Conservation (phyloP, 1,140 invertebrate species). For the Spodoptera litura region DNA sequence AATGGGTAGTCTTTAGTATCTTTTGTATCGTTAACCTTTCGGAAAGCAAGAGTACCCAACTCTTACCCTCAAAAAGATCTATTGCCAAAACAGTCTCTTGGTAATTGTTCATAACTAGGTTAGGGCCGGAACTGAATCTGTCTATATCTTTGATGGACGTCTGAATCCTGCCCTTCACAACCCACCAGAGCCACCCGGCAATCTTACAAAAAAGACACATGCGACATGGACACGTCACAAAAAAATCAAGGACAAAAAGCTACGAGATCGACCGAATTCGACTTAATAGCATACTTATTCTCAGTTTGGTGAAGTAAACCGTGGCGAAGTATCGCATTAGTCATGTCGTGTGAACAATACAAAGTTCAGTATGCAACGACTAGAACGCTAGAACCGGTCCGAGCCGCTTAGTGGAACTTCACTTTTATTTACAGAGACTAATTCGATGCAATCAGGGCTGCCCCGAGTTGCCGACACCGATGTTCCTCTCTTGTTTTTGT, state of each 20-base stretch:
- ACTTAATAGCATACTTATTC: not conserved
- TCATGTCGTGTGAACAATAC: slow-evolving; percentile 38
- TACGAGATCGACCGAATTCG: slow-evolving; percentile 7
- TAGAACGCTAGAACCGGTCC: slow-evolving; percentile 36
- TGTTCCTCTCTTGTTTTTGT: not conserved
- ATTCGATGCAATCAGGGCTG: slow-evolving; percentile 46
- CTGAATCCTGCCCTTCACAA: no score
- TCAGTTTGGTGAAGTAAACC: not conserved
- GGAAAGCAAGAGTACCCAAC: no score
- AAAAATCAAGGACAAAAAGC: not conserved
- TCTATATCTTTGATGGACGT: no score
- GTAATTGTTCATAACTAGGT: no score
- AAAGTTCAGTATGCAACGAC: slow-evolving; percentile 33
- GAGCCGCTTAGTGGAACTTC: slow-evolving; percentile 40
- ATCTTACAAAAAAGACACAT: no score
- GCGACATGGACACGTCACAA: not conserved
- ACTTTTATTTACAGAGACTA: slow-evolving; percentile 45
- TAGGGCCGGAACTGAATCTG: no score
- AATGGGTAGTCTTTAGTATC: no score
- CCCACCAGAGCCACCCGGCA: no score
- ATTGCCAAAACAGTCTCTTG: no score
- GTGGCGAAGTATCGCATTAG: not conserved
- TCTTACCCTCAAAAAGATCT: no score
- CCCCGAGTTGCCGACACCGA: not conserved
- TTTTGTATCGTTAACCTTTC: no score